Evolutionary conservation across 2,888 invertebrate species (phyloP).

Genomic region (Drosophila yooni): DNA sequence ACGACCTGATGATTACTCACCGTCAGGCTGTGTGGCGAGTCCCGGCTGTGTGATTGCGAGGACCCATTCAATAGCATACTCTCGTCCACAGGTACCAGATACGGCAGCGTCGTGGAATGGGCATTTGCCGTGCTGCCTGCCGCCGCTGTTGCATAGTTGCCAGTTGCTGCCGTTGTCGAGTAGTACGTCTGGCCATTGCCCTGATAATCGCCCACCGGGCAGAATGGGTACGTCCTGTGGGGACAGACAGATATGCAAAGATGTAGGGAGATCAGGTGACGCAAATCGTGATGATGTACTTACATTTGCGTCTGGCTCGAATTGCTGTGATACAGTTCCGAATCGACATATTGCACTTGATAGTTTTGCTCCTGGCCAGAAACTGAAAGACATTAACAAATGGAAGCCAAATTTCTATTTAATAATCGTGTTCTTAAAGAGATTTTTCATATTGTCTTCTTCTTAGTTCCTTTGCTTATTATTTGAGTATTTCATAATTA

Average conservation of each 20-base stretch:
- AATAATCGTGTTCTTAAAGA: neutral
- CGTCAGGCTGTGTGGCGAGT: slow-evolving; percentile 89
- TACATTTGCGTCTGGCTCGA: slow-evolving; percentile 87
- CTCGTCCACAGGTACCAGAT: slow-evolving; percentile 90
- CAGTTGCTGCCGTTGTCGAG: slow-evolving; percentile 85
- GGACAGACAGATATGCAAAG: slow-evolving; percentile 6
- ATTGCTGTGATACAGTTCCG: slow-evolving; percentile 88
- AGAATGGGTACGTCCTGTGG: slow-evolving; percentile 91
- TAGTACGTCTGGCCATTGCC: slow-evolving; percentile 88
- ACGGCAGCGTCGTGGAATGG: slow-evolving; percentile 86
- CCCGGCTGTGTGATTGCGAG: slow-evolving; percentile 86
- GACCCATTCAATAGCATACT: slow-evolving; percentile 87
- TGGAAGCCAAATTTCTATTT: neutral
- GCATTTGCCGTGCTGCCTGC: slow-evolving; percentile 82
- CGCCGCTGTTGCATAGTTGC: slow-evolving; percentile 86
- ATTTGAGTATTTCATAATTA: neutral
- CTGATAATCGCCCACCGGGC: slow-evolving; percentile 89
- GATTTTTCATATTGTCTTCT: neutral
- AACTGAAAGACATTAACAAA: slow-evolving; percentile 68
- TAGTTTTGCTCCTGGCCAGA: slow-evolving; percentile 86
- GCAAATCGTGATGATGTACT: slow-evolving; percentile 55
- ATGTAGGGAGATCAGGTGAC: neutral
- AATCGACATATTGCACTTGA: slow-evolving; percentile 91
- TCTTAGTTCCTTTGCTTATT: neutral
- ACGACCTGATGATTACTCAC: slow-evolving; percentile 85